Evolutionary conservation across 2,888 invertebrate genomes (phyloP).

Genomic region (Oscheius onirici): DNA sequence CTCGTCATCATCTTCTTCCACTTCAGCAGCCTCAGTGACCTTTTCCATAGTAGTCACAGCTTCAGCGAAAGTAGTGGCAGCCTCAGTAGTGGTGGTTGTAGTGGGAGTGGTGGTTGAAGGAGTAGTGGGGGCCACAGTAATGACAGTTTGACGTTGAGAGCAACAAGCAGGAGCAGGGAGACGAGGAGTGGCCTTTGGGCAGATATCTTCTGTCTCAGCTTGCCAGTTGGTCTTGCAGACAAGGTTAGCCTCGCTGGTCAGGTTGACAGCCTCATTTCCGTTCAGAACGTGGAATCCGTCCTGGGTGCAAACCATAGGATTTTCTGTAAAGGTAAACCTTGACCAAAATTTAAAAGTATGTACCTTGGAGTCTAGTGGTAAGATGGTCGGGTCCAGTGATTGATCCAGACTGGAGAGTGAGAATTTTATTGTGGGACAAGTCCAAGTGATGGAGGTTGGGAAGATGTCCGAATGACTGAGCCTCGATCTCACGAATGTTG

Average conservation of each 20-base stretch:
- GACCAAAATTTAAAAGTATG: not conserved
- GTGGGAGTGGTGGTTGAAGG: constrained; percentile 39
- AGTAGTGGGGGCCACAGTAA: constrained; percentile 23
- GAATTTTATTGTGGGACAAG: constrained; percentile 81
- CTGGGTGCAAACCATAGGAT: constrained; percentile 71
- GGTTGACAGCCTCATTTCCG: constrained; percentile 68
- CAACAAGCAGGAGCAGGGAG: constrained; percentile 61
- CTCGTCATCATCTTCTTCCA: constrained; percentile 8
- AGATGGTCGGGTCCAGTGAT: constrained; percentile 66
- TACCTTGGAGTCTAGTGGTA: constrained; percentile 69
- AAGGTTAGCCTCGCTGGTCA: constrained; percentile 68
- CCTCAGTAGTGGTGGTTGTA: constrained; percentile 31
- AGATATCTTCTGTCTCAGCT: constrained; percentile 54
- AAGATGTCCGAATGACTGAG: constrained; percentile 79
- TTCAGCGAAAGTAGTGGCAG: constrained; percentile 39
- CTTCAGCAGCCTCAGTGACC: constrained; percentile 30
- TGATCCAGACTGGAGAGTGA: constrained; percentile 60
- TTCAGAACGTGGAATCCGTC: constrained; percentile 71
- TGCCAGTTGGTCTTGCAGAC: constrained; percentile 65
- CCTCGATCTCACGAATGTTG: constrained; percentile 68
- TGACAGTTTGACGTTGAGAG: constrained; percentile 22
- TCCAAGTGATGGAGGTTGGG: constrained; percentile 89
- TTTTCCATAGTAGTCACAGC: constrained; percentile 27
- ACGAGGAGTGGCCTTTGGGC: constrained; percentile 59
- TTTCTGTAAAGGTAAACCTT: constrained; percentile 56